A percentile compares a stretch with the other conserved stretches of the same genome.
These are phyloP conservation scores for Pampus argenteus DNA, from an alignment of 2,797 vertebrate genomes.

Conservation along the genomic window DNA sequence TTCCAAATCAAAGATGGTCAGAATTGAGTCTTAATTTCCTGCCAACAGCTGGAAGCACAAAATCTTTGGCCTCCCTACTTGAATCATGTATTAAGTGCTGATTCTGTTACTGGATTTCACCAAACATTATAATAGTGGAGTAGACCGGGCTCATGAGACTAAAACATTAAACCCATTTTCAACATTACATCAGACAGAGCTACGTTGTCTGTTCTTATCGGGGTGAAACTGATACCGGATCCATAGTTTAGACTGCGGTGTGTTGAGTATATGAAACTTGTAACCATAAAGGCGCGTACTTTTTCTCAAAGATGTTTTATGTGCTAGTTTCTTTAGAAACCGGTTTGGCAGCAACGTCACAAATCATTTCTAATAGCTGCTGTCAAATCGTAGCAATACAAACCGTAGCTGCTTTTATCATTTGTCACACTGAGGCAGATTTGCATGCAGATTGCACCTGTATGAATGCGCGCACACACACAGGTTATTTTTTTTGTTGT, in stretches of 20 bases:
- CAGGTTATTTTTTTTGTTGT: conserved; percentile 54
- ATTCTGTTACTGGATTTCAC: conserved; percentile 27
- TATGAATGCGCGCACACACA: conserved; percentile 72
- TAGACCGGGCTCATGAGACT: conserved; percentile 11
- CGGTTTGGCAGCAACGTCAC: conserved; percentile 26
- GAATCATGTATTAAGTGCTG: conserved; percentile 1
- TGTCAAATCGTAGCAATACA: conserved; percentile 36
- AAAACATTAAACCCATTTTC: not conserved
- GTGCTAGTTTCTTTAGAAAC: conserved; percentile 39
- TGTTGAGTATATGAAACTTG: conserved; percentile 16
- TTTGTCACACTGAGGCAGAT: conserved; percentile 65
- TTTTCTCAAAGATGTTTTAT: conserved; percentile 36
- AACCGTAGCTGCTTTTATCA: conserved; percentile 70
- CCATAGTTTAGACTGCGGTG: conserved; percentile 13
- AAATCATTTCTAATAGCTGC: conserved; percentile 31
- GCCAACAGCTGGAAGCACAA: conserved; percentile 32
- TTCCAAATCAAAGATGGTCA: conserved; percentile 17
- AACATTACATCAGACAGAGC: not conserved
- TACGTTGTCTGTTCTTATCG: not conserved
- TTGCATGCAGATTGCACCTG: conserved; percentile 81
- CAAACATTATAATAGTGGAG: conserved; percentile 37
- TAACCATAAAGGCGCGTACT: conserved; percentile 24
- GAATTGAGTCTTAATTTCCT: conserved; percentile 15
- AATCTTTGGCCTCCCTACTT: conserved; percentile 37
- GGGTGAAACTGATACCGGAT: not conserved